These are phyloP conservation scores for Ceratoteleas bidentatus DNA, from an alignment of 1,140 invertebrate genomes.

Conservation along the genomic window DNA sequence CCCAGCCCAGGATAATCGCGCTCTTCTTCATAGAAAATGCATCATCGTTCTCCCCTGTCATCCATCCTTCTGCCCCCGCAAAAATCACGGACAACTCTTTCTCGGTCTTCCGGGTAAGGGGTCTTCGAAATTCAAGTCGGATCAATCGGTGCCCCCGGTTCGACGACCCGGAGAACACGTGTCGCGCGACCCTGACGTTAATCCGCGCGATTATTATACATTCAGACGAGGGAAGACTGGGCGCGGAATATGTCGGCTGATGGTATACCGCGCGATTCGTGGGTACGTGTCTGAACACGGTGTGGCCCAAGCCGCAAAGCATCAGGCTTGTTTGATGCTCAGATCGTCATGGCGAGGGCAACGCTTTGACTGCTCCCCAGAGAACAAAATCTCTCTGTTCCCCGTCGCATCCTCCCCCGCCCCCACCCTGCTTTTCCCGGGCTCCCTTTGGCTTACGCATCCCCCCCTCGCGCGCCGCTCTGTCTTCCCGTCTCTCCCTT, in stretches of 20 bases:
- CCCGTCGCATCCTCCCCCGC: slow-evolving; percentile 28
- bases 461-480: slow-evolving; percentile 60
- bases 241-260: slow-evolving; percentile 6
- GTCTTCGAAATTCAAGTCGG: no score
- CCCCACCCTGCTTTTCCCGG: slow-evolving; percentile 43
- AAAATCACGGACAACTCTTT: neutral
- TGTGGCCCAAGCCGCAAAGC: slow-evolving; percentile 70
- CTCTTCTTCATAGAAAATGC: neutral
- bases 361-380: slow-evolving; percentile 80
- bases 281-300: slow-evolving; percentile 49
- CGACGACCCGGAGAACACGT: slow-evolving; percentile 37
- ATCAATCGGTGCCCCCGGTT: slow-evolving; percentile 34
- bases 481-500: slow-evolving; percentile 58
- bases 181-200: slow-evolving; percentile 57
- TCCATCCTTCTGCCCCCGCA: neutral
- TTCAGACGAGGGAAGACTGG: slow-evolving; percentile 69
- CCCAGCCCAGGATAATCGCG: slow-evolving; percentile 17
- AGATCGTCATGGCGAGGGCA: slow-evolving; percentile 78
- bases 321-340: slow-evolving; percentile 77
- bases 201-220: slow-evolving; percentile 76
- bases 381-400: slow-evolving; percentile 80
- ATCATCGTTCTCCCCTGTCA: neutral
- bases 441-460: slow-evolving; percentile 63
- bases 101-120: no score
- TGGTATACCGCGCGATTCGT: slow-evolving; percentile 54